Conservation (phyloP, 2,113 vertebrate genomes). For the Rhegmatorhina hoffmannsi region DNA sequence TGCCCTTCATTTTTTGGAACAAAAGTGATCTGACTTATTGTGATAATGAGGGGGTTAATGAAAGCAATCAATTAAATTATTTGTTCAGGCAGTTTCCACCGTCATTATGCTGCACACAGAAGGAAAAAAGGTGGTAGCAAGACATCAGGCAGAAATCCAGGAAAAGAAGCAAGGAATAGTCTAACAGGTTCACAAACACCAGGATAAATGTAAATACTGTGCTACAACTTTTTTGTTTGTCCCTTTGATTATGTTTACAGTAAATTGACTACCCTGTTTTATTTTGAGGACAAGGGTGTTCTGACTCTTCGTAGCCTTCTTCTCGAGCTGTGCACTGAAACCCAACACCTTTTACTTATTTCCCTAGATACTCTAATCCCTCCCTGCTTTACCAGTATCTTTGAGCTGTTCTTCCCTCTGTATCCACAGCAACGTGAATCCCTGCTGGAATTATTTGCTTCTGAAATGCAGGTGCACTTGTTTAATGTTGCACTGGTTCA, state of each 20-base stretch:
- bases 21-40: constrained; percentile 9
- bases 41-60: constrained; percentile 55
- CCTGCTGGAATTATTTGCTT: constrained; percentile 78
- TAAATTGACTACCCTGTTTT: constrained; percentile 45
- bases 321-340: constrained; percentile 70
- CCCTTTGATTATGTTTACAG: constrained; percentile 28
- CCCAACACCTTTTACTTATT: constrained; percentile 81
- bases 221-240: constrained; percentile 7
- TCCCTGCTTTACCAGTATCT: constrained; percentile 76
- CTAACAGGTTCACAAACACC: neutral
- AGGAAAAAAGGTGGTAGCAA: neutral
- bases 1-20: neutral
- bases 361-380: constrained; percentile 85
- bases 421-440: constrained; percentile 86
- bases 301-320: constrained; percentile 53
- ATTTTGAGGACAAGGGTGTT: constrained; percentile 55
- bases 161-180: neutral
- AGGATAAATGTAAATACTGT: neutral
- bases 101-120: neutral
- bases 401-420: constrained; percentile 77
- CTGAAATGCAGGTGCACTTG: constrained; percentile 77
- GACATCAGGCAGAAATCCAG: neutral
- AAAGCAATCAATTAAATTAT: constrained; percentile 63
- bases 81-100: constrained; percentile 30
- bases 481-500: constrained; percentile 64